phyloP scores from a whole-genome alignment of 2,888 invertebrate species.

The Hypolimnas misippus region DNA sequence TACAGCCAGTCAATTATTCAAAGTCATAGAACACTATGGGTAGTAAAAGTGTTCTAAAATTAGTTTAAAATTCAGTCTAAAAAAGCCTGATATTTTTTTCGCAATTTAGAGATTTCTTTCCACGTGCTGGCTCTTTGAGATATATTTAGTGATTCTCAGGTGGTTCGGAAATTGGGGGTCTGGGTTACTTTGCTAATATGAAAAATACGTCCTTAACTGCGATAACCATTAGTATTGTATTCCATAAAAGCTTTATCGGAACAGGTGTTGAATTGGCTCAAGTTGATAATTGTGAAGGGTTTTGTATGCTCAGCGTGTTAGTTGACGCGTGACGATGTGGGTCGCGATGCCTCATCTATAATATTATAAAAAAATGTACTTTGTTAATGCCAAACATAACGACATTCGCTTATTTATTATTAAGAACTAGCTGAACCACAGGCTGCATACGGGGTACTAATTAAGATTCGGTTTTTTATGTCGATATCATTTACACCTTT shows the following conservation, averaged over 20 bases:
- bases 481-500: no score
- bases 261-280: constrained; percentile 43
- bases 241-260: constrained; percentile 25
- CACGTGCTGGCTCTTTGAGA: background rate
- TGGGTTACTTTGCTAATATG: background rate
- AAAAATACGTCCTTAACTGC: background rate
- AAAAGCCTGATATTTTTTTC: no score
- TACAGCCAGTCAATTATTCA: no score
- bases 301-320: constrained; percentile 31
- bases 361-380: background rate
- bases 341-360: background rate
- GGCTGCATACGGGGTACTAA: no score
- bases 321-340: constrained; percentile 12
- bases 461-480: no score
- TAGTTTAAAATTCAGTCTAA: no score
- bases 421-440: background rate
- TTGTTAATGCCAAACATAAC: background rate
- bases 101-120: no score
- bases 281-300: constrained; percentile 29
- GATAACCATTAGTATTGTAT: constrained; percentile 9
- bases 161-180: background rate
- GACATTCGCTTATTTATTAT: background rate
- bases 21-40: no score
- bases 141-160: background rate
- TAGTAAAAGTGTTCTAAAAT: no score